Percentiles rank a stretch among this genome's conserved stretches.
These are phyloP conservation scores for Byasa hedistus DNA, from an alignment of 2,888 invertebrate genomes.

Conservation along the genomic window DNA sequence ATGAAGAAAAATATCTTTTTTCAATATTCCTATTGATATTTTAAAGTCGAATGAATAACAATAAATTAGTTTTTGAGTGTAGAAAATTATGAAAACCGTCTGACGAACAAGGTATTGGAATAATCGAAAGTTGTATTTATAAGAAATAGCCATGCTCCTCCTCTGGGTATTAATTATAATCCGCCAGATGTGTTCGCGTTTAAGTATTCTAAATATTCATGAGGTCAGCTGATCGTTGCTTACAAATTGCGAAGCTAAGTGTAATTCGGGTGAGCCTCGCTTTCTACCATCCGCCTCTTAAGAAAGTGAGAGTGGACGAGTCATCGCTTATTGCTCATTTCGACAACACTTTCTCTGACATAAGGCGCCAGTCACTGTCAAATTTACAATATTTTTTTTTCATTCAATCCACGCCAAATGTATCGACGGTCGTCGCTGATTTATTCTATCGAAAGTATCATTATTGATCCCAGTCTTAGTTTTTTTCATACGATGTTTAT, in stretches of 20 bases:
- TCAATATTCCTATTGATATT: too few relatives aligned
- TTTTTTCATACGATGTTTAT: too few relatives aligned
- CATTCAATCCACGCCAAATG: conserved; percentile 3
- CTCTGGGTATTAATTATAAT: not conserved
- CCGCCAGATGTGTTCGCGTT: not conserved
- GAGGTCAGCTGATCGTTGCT: conserved; percentile 16
- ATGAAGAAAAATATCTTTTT: too few relatives aligned
- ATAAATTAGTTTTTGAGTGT: too few relatives aligned
- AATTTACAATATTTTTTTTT: conserved; percentile 19
- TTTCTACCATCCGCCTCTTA: conserved; percentile 37
- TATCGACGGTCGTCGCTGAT: not conserved
- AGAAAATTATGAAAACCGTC: too few relatives aligned
- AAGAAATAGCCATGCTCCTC: not conserved
- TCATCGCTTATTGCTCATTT: conserved; percentile 29
- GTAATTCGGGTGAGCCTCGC: conserved; percentile 39
- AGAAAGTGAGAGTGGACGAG: conserved; percentile 45
- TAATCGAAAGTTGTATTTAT: too few relatives aligned
- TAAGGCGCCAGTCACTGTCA: conserved; percentile 19
- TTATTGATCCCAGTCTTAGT: not conserved
- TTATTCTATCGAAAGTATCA: conserved; percentile 2
- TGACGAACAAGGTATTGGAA: too few relatives aligned
- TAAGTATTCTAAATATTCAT: conserved; percentile 10
- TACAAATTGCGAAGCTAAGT: conserved; percentile 29
- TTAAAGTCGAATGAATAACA: too few relatives aligned
- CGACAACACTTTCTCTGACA: conserved; percentile 33